phyloP scores from a whole-genome alignment of 1,140 invertebrate genomes.

The Anoplolepis gracilipes region DNA sequence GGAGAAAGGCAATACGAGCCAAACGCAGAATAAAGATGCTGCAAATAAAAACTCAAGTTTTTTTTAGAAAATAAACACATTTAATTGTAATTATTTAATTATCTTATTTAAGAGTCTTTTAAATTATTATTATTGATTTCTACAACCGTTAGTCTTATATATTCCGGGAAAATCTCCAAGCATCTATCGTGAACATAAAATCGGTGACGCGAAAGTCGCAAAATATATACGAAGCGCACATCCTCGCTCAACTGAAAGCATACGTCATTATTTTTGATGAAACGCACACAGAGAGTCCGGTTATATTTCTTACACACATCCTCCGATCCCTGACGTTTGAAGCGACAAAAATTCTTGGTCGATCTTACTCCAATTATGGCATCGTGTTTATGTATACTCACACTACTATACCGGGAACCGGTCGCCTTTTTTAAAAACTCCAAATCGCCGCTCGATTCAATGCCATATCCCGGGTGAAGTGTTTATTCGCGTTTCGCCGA shows the following conservation, averaged over 20 bases:
- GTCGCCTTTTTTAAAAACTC: slow-evolving; percentile 14
- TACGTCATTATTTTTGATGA: slow-evolving; percentile 19
- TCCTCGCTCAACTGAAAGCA: not conserved
- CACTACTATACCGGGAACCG: slow-evolving; percentile 5
- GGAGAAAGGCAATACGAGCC: too few relatives aligned
- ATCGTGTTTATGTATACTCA: not conserved
- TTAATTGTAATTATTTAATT: too few relatives aligned
- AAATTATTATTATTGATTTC: too few relatives aligned
- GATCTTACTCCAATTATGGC: not conserved
- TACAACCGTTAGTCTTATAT: too few relatives aligned
- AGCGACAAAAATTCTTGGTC: not conserved
- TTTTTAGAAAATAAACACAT: too few relatives aligned
- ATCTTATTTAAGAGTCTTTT: too few relatives aligned
- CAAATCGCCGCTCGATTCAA: slow-evolving; percentile 45
- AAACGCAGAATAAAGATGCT: too few relatives aligned
- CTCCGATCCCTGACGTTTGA: slow-evolving; percentile 10
- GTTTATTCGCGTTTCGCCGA: slow-evolving; percentile 51
- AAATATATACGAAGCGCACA: not conserved
- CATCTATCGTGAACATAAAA: not conserved
- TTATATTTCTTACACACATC: slow-evolving; percentile 16
- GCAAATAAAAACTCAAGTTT: too few relatives aligned
- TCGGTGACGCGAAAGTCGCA: not conserved
- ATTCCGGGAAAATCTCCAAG: too few relatives aligned
- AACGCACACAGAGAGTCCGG: not conserved
- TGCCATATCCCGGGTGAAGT: slow-evolving; percentile 42